Base-by-base conservation (phyloP, 1,140 invertebrate species). In the Spodoptera litura region DNA sequence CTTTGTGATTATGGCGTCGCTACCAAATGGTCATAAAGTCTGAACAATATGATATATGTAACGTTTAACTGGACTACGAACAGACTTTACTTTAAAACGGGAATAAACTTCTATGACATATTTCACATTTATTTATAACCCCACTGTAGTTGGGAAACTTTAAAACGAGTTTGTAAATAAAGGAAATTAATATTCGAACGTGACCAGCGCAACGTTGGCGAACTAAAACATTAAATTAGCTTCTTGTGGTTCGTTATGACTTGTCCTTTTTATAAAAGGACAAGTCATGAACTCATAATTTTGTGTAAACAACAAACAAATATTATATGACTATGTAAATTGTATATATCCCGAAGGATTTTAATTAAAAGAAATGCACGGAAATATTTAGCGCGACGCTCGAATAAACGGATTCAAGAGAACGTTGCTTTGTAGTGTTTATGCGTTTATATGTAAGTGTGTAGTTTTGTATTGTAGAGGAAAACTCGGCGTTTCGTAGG, bases 131-230 rank as follows among this genome's bases (percentile, higher is more conserved):
- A 71, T 71, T 70, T 70, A 51, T 38, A 15, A 71, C 52, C 12
- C 13, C 10, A 71, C 51, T 20, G 51, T 70, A 56, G 68, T 55
- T 38, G 66, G 27, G 9, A 56, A 71, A 71, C 68, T 71, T 71
- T 71, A 55, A 55, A 71, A 55, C 31, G 52, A 71, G 52, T 56
- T 52, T 27, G 44, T 56, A 71, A 56, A 56, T 71, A 71, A 55
- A 61, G 71, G 71, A 74, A 74, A 70, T 66, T 66, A 66, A 53
- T 70, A 70, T 70, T 52, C 25, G 66, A 70, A 70, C 49, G 66
- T 70, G 49, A 70, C 66, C 66, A 49, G 49, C 49, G 27, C 31
- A 53, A 70, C 15, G 49, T 9, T 70, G 20, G 49, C 44, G 12
- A 44, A 70, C n/a, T 53, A n/a, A 9, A 38, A 11, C n/a, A 27